Percentiles rank a stretch among this genome's conserved stretches.
Evolutionary conservation across 2,797 vertebrate genomes (phyloP).

Genomic region (Hippoglossus hippoglossus): DNA sequence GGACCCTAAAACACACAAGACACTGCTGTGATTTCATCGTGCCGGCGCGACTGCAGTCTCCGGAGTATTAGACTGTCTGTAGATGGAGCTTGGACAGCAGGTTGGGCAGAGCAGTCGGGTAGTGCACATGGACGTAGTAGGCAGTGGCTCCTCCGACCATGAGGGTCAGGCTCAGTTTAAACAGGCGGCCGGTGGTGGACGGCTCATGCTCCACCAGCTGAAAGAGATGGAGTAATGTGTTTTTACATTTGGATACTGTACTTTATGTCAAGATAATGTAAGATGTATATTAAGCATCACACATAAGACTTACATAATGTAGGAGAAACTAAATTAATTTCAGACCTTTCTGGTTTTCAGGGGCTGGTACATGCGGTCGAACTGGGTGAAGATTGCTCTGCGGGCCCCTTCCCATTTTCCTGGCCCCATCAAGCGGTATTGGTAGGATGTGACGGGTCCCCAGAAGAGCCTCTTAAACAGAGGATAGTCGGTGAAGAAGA

Average conservation of each 20-base stretch:
- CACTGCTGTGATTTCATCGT: background rate
- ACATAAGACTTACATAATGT: background rate
- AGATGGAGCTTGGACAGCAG: conserved; percentile 52
- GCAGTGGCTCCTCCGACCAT: conserved; percentile 55
- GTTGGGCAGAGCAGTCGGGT: conserved; percentile 50
- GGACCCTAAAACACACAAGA: too few species aligned
- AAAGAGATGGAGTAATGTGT: background rate
- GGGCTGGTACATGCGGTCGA: conserved; percentile 81
- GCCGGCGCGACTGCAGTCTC: too few species aligned
- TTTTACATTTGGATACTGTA: background rate
- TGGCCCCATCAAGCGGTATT: conserved; percentile 87
- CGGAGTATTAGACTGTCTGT: background rate
- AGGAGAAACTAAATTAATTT: background rate
- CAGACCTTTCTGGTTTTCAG: conserved; percentile 80
- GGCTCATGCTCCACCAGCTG: conserved; percentile 42
- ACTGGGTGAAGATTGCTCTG: conserved; percentile 84
- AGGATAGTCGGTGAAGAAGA: conserved; percentile 86
- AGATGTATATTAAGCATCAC: background rate
- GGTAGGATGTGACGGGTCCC: conserved; percentile 87
- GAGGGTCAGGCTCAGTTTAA: conserved; percentile 58
- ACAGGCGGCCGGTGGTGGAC: conserved; percentile 29
- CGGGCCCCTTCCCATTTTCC: conserved; percentile 85
- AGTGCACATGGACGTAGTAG: conserved; percentile 62
- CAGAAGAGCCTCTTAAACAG: conserved; percentile 81
- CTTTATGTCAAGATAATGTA: background rate